A percentile compares a stretch with the other conserved stretches of the same genome.
phyloP scores from a whole-genome alignment of 2,113 vertebrate species.

The Saguinus imperator region DNA sequence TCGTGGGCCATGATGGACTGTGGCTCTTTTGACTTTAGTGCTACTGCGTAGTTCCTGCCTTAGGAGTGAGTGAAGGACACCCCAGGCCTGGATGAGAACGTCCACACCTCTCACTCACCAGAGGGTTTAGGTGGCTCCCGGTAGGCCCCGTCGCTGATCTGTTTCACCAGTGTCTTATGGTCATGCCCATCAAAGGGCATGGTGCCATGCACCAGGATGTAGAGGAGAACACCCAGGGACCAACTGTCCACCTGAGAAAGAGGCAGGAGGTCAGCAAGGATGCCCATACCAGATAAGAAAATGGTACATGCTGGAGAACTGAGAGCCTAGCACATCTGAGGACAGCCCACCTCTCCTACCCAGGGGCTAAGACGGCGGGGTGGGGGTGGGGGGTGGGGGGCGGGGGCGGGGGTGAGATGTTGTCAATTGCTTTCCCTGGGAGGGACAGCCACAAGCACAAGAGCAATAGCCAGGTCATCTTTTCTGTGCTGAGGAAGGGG shows the following conservation, averaged over 20 bases:
- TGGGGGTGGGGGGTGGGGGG: too few species aligned
- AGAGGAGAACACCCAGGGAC: constrained; percentile 96
- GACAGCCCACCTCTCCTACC: not conserved
- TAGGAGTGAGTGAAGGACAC: not conserved
- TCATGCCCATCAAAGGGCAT: constrained; percentile 97
- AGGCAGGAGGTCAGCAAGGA: not conserved
- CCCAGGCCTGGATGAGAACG: not conserved
- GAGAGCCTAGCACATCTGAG: not conserved
- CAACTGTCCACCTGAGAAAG: constrained; percentile 95
- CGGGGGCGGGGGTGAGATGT: not conserved
- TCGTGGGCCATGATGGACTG: not conserved
- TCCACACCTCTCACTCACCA: constrained; percentile 80
- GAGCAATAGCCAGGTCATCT: not conserved
- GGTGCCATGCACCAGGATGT: constrained; percentile 94
- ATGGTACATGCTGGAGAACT: not conserved
- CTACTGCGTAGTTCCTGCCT: too few species aligned
- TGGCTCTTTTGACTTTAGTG: not conserved
- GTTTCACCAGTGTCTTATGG: constrained; percentile 92
- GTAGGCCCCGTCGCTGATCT: constrained; percentile 94
- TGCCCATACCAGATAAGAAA: not conserved
- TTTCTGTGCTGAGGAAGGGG: not conserved
- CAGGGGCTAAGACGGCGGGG: not conserved
- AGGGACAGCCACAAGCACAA: not conserved
- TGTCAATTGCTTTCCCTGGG: not conserved
- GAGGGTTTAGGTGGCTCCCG: constrained; percentile 92